These are phyloP conservation scores for Macroteleia sp. DNA, from an alignment of 2,888 invertebrate genomes.

Conservation along the genomic window DNA sequence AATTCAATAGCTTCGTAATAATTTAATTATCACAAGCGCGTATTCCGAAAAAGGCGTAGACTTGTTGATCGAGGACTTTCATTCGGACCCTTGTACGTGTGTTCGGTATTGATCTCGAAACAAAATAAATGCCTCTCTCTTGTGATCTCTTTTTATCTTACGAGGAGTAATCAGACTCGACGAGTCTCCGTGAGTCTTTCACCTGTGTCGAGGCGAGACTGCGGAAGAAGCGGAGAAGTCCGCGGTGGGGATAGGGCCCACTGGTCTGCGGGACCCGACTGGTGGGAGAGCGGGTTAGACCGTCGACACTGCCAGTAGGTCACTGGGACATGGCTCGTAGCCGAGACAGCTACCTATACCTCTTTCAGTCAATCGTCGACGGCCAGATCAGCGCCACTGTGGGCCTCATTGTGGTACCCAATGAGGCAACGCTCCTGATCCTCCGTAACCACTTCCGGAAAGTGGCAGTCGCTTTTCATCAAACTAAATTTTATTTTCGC, in stretches of 20 bases:
- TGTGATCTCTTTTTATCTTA: slow-evolving; percentile 56
- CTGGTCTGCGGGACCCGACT: slow-evolving; percentile 27
- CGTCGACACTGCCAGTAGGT: slow-evolving; percentile 81
- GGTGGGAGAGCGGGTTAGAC: slow-evolving; percentile 68
- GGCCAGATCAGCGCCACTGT: slow-evolving; percentile 80
- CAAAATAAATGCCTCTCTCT: slow-evolving; percentile 48
- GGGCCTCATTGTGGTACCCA: slow-evolving; percentile 69
- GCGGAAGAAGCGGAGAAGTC: slow-evolving; percentile 35
- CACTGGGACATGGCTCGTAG: slow-evolving; percentile 82
- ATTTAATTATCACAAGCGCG: slow-evolving; percentile 38
- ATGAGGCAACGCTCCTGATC: slow-evolving; percentile 72
- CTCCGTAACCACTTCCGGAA: slow-evolving; percentile 28
- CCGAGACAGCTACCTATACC: slow-evolving; percentile 79
- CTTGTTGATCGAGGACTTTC: slow-evolving; percentile 22
- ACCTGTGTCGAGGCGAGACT: slow-evolving; percentile 63
- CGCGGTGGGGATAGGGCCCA: slow-evolving; percentile 42
- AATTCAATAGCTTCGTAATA: slow-evolving; percentile 16
- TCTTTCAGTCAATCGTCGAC: slow-evolving; percentile 83
- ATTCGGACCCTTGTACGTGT: slow-evolving; percentile 1
- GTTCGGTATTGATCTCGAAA: slow-evolving; percentile 40
- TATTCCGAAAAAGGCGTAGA: slow-evolving; percentile 23
- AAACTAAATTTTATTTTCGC: not conserved
- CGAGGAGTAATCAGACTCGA: slow-evolving; percentile 34
- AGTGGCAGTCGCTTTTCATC: slow-evolving; percentile 30
- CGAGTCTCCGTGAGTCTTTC: slow-evolving; percentile 50